Evolutionary conservation across 1,140 invertebrate genomes (phyloP).

Genomic region (Microplitis mediator): DNA sequence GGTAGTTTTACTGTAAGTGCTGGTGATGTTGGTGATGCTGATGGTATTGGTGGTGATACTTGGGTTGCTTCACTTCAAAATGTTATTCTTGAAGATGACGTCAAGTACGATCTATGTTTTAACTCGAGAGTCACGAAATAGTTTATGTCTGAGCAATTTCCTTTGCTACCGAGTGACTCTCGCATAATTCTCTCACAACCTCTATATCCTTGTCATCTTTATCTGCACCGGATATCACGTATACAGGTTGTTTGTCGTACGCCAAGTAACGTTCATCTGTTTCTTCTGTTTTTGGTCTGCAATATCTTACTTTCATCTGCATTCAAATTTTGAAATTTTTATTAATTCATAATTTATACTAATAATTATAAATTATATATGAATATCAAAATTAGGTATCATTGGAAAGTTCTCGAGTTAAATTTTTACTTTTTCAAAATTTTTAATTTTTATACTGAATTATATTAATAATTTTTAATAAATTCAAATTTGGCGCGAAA

Average conservation of each 20-base stretch:
- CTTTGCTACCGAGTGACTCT: not conserved
- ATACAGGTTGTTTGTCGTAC: slow-evolving; percentile 54
- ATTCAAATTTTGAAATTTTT: slow-evolving; percentile 16
- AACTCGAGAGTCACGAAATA: not conserved
- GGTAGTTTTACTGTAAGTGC: too few relatives aligned
- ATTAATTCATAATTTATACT: too few relatives aligned
- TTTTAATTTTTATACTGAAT: too few relatives aligned
- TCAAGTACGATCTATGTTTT: slow-evolving; percentile 4
- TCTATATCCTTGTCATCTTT: slow-evolving; percentile 48
- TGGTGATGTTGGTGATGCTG: not conserved
- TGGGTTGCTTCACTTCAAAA: not conserved
- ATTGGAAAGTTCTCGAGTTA: too few relatives aligned
- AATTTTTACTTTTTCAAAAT: too few relatives aligned
- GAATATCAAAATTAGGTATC: too few relatives aligned
- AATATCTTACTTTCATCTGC: slow-evolving; percentile 54
- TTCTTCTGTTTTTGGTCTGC: slow-evolving; percentile 38
- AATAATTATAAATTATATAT: too few relatives aligned
- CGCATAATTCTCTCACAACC: slow-evolving; percentile 5
- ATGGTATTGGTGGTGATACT: not conserved
- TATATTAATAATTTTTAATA: too few relatives aligned
- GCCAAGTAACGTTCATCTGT: slow-evolving; percentile 55
- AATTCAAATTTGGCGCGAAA: too few relatives aligned
- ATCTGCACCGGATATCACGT: slow-evolving; percentile 57
- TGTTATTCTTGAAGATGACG: slow-evolving; percentile 3
- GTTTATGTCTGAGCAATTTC: slow-evolving; percentile 19